Conservation (phyloP, 2,888 invertebrate genomes). For the Microchrysa polita region DNA sequence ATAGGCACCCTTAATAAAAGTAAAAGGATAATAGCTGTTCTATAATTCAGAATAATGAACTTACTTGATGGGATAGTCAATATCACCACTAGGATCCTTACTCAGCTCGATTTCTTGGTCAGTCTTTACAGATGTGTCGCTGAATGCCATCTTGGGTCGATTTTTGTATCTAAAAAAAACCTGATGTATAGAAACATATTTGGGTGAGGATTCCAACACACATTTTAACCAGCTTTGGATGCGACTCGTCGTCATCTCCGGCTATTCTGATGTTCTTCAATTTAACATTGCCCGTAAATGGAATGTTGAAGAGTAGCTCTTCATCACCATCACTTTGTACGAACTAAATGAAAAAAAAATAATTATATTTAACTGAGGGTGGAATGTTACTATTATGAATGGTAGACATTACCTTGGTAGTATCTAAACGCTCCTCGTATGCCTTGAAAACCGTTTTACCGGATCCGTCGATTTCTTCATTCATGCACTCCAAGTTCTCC, state of each 20-base stretch:
- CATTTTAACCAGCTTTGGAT: slow-evolving; percentile 89
- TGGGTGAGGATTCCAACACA: slow-evolving; percentile 66
- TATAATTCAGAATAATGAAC: background rate
- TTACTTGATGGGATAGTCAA: slow-evolving; percentile 93
- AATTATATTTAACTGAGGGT: too few species aligned
- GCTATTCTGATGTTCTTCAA: slow-evolving; percentile 91
- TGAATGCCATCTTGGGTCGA: slow-evolving; percentile 93
- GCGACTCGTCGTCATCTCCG: slow-evolving; percentile 87
- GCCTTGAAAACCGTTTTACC: slow-evolving; percentile 92
- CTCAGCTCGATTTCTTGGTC: slow-evolving; percentile 92
- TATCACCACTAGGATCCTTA: slow-evolving; percentile 77
- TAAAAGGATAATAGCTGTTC: background rate
- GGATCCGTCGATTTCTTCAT: slow-evolving; percentile 86
- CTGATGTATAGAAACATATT: background rate
- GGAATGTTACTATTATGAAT: too few species aligned
- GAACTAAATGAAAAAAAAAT: slow-evolving; percentile 73
- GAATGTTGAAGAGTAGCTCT: slow-evolving; percentile 95
- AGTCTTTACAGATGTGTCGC: slow-evolving; percentile 76
- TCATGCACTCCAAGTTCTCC: slow-evolving; percentile 87
- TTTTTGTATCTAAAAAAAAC: slow-evolving; percentile 82
- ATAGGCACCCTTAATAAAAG: slow-evolving; percentile 76
- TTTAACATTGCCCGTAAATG: slow-evolving; percentile 95
- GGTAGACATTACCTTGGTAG: slow-evolving; percentile 71
- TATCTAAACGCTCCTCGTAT: slow-evolving; percentile 86
- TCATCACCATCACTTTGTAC: slow-evolving; percentile 97